Percentiles rank a stretch among this genome's conserved stretches.
Evolutionary conservation across 2,113 vertebrate genomes (phyloP).

Genomic region (Pteronura brasiliensis): DNA sequence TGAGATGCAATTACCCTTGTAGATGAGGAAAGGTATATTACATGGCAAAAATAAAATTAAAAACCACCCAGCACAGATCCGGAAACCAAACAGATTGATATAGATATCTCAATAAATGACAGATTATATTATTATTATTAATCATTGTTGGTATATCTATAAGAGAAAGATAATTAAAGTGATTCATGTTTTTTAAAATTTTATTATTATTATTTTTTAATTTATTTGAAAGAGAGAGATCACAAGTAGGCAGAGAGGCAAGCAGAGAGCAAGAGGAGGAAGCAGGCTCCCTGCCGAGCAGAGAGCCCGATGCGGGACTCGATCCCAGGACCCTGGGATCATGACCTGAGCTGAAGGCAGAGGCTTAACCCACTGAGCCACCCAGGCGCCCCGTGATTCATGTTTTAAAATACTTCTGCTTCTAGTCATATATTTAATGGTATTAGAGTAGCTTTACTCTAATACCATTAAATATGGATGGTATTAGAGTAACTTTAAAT

Average conservation of each 20-base stretch:
- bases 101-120: neutral
- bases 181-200: neutral
- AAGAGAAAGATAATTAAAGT: constrained; percentile 20
- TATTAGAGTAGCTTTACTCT: neutral
- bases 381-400: neutral
- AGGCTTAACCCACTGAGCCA: too few relatives aligned
- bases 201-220: too few relatives aligned
- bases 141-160: neutral
- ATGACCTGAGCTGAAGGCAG: too few relatives aligned
- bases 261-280: too few relatives aligned
- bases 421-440: neutral
- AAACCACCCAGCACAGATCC: neutral
- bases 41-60: neutral
- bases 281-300: too few relatives aligned
- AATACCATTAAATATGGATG: too few relatives aligned
- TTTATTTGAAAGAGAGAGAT: too few relatives aligned
- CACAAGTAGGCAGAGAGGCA: too few relatives aligned
- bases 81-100: neutral
- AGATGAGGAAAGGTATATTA: neutral
- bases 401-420: neutral
- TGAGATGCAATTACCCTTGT: neutral
- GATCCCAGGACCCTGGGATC: too few relatives aligned
- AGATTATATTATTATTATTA: neutral
- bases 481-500: neutral
- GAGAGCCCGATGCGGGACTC: too few relatives aligned